These are phyloP conservation scores for Labrus mixtus DNA, from an alignment of 2,113 vertebrate species.

Conservation along the genomic window DNA sequence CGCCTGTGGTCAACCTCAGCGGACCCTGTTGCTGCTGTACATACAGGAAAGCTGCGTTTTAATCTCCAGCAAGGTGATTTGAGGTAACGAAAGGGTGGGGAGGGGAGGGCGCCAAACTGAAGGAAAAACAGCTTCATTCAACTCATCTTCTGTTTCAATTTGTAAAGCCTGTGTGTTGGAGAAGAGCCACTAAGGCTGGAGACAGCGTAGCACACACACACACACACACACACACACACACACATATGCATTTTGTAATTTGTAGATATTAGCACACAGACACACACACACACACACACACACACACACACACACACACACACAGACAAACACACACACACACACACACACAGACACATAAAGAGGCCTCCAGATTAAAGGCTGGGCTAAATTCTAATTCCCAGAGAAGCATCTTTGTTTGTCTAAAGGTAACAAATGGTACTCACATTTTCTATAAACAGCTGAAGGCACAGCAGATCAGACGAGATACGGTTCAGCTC, in stretches of 20 bases:
- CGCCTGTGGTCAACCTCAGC: constrained; percentile 3
- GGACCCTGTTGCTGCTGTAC: background rate
- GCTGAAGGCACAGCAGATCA: constrained; percentile 18
- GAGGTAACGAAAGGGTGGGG: constrained; percentile 28
- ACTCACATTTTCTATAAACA: constrained; percentile 27
- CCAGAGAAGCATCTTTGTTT: constrained; percentile 27
- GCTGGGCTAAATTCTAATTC: constrained; percentile 19
- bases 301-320: background rate
- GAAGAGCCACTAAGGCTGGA: constrained; percentile 33
- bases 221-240: constrained; percentile 4
- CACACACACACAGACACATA: background rate
- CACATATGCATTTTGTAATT: constrained; percentile 12
- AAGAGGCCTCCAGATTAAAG: constrained; percentile 23
- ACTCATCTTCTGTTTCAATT: constrained; percentile 31
- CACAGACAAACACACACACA: no score
- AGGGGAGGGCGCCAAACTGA: background rate
- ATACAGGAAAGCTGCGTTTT: constrained; percentile 14
- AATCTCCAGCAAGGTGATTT: constrained; percentile 43
- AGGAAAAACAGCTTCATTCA: constrained; percentile 49
- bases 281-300: constrained; percentile 4
- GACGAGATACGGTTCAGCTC: constrained; percentile 30
- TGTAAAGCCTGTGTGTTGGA: constrained; percentile 38
- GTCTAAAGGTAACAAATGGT: constrained; percentile 32
- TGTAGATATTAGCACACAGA: constrained; percentile 17
- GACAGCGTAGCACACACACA: constrained; percentile 20